Conservation (phyloP, 2,113 vertebrate species). For the Sander vitreus region DNA sequence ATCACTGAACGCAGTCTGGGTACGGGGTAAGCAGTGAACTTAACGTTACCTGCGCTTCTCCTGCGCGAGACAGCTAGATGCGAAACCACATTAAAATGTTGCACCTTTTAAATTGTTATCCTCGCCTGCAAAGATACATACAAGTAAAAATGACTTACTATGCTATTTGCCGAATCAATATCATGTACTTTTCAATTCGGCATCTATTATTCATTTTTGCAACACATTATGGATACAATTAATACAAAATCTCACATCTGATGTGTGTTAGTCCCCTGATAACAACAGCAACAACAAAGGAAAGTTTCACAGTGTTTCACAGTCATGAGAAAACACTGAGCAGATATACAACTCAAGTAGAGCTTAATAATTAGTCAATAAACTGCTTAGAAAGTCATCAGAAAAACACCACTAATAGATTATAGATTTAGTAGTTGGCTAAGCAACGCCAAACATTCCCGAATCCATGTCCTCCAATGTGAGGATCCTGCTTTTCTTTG, state of each 20-base stretch:
- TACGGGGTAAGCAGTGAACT: not conserved
- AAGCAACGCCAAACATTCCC: not conserved
- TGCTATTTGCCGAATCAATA: not conserved
- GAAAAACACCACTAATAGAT: not conserved
- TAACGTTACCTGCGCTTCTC: not conserved
- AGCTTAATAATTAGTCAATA: too few species aligned
- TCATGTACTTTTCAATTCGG: not conserved
- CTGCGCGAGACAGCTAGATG: not conserved
- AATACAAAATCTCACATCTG: not conserved
- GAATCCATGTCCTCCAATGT: not conserved
- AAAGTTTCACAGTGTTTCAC: not conserved
- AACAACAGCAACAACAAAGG: not conserved
- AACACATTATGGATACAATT: not conserved
- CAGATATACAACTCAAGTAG: not conserved
- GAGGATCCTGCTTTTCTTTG: too few species aligned
- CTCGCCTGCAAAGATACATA: not conserved
- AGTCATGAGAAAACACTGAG: not conserved
- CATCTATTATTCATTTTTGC: not conserved
- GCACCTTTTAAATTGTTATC: not conserved
- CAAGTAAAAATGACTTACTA: rapidly evolving
- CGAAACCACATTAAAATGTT: not conserved
- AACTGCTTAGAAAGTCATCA: not conserved
- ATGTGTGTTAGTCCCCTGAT: not conserved
- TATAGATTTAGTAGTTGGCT: not conserved
- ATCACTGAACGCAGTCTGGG: not conserved